Evolutionary conservation across 2,797 vertebrate species (phyloP).

Genomic region (Sparus aurata): DNA sequence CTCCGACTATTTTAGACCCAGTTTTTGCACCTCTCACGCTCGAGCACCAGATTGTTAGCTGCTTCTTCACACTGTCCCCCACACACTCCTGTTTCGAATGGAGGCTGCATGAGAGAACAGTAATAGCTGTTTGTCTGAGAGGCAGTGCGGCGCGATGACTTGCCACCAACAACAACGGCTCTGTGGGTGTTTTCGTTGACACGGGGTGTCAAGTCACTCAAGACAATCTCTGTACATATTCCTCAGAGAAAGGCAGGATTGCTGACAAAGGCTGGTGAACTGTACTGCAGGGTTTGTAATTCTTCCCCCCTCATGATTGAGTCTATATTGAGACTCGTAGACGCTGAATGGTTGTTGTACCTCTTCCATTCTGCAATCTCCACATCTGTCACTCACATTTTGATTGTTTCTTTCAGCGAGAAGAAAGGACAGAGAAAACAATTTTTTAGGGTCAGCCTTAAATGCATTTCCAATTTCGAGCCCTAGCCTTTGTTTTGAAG

Average conservation of each 20-base stretch:
- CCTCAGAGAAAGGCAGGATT: slow-evolving; percentile 20
- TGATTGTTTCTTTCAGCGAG: slow-evolving; percentile 34
- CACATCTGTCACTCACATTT: slow-evolving; percentile 52
- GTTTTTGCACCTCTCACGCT: slow-evolving; percentile 71
- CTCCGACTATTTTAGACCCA: slow-evolving; percentile 72
- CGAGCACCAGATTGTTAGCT: slow-evolving; percentile 77
- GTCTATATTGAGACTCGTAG: slow-evolving; percentile 28
- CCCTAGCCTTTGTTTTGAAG: too few species aligned
- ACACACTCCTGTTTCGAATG: slow-evolving; percentile 72
- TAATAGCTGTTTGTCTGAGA: slow-evolving; percentile 70
- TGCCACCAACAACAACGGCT: slow-evolving; percentile 64
- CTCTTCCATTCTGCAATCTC: slow-evolving; percentile 43
- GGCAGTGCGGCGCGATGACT: slow-evolving; percentile 59
- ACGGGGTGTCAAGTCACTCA: slow-evolving; percentile 54
- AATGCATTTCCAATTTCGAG: too few species aligned
- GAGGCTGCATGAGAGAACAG: slow-evolving; percentile 63
- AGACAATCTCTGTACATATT: slow-evolving; percentile 45
- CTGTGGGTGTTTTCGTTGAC: slow-evolving; percentile 67
- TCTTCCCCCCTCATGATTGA: slow-evolving; percentile 8
- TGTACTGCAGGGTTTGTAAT: neutral
- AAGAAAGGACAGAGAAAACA: slow-evolving; percentile 27
- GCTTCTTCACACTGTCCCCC: slow-evolving; percentile 76
- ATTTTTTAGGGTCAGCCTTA: slow-evolving; percentile 6
- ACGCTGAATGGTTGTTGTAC: neutral
- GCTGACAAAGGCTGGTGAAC: slow-evolving; percentile 7